Evolutionary conservation across 1,140 invertebrate genomes (phyloP).

Genomic region (Cecropterus lyciades): DNA sequence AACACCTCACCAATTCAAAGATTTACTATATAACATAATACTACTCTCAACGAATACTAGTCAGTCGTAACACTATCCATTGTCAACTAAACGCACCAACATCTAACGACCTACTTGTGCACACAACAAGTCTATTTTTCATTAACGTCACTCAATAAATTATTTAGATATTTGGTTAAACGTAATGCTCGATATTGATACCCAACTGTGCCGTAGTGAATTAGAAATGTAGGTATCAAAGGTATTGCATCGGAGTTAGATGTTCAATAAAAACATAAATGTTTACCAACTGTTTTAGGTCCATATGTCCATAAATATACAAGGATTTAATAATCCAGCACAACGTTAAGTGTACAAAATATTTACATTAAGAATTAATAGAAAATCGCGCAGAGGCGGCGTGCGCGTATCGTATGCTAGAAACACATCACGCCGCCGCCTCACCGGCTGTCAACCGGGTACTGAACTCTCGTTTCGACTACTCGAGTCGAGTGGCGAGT

Average conservation of each 20-base stretch:
- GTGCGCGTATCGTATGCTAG: slow-evolving; percentile 63
- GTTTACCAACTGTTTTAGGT: slow-evolving; percentile 29
- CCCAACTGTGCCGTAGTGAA: slow-evolving; percentile 46
- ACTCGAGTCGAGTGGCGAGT: slow-evolving; percentile 46
- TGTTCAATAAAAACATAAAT: slow-evolving; percentile 40
- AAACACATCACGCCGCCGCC: slow-evolving; percentile 72
- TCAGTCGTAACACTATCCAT: slow-evolving; percentile 53
- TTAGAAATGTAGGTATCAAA: slow-evolving; percentile 64
- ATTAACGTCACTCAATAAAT: slow-evolving; percentile 41
- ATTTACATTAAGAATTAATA: slow-evolving; percentile 68
- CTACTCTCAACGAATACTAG: slow-evolving; percentile 45
- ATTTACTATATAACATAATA: slow-evolving; percentile 47
- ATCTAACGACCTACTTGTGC: slow-evolving; percentile 40
- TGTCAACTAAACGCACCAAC: slow-evolving; percentile 41
- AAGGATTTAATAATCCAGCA: slow-evolving; percentile 37
- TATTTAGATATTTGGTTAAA: slow-evolving; percentile 46
- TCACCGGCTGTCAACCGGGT: slow-evolving; percentile 81
- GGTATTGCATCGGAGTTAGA: slow-evolving; percentile 45
- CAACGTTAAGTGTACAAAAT: slow-evolving; percentile 67
- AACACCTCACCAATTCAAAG: slow-evolving; percentile 55
- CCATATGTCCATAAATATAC: slow-evolving; percentile 31
- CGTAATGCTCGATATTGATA: slow-evolving; percentile 43
- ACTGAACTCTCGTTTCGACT: slow-evolving; percentile 66
- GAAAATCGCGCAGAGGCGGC: slow-evolving; percentile 80
- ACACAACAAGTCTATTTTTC: slow-evolving; percentile 39